Percentiles rank a stretch among this genome's conserved stretches.
These are phyloP conservation scores for Pristionchus maxplancki DNA, from an alignment of 2,888 invertebrate genomes.

Conservation along the genomic window DNA sequence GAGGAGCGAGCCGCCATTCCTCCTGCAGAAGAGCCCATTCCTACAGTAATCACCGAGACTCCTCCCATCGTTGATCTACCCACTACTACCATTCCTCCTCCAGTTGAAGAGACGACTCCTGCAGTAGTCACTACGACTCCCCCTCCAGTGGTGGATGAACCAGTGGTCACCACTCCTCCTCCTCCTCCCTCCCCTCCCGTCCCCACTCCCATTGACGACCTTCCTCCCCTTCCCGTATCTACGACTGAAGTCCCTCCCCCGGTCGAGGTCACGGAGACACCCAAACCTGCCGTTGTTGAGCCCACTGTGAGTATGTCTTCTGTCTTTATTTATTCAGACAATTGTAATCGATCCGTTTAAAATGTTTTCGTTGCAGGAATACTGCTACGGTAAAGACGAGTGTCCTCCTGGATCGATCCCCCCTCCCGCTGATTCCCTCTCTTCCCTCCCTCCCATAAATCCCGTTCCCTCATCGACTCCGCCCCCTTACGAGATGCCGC, in stretches of 20 bases:
- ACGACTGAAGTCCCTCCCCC: constrained; percentile 41
- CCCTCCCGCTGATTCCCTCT: not conserved
- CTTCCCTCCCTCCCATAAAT: not conserved
- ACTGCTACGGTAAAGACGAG: constrained; percentile 51
- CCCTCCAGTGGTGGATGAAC: constrained; percentile 23
- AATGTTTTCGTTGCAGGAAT: constrained; percentile 29
- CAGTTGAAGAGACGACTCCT: constrained; percentile 27
- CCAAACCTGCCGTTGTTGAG: not conserved
- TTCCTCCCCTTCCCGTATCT: constrained; percentile 42
- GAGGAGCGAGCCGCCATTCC: not conserved
- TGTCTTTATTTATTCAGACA: not conserved
- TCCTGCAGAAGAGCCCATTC: constrained; percentile 11
- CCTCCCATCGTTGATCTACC: constrained; percentile 40
- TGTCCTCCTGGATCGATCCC: constrained; percentile 36
- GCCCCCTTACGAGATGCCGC: not conserved
- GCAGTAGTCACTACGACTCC: constrained; percentile 40
- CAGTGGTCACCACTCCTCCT: constrained; percentile 33
- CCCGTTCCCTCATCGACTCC: not conserved
- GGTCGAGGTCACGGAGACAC: not conserved
- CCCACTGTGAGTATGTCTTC: not conserved
- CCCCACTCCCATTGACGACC: constrained; percentile 47
- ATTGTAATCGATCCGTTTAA: not conserved
- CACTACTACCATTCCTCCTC: constrained; percentile 38
- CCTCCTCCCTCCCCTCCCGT: constrained; percentile 33
- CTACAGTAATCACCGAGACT: constrained; percentile 19